Evolutionary conservation across 2,888 invertebrate species (phyloP), one percentile per base, ranked within the genome.

Genomic region (Pyralis farinalis): DNA sequence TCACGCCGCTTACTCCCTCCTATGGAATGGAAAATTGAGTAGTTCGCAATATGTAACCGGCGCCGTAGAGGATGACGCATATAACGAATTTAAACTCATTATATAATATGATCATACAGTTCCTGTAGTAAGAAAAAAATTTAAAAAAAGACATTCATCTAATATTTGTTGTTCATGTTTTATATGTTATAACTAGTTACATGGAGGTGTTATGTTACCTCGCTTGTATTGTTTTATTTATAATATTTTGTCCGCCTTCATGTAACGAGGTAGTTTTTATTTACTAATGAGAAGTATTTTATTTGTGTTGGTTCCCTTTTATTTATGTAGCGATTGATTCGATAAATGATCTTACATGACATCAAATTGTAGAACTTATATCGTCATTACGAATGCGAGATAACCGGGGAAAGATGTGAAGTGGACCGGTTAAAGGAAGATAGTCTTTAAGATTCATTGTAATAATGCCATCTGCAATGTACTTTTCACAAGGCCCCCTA

Each of bases 41-140:
- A 4, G n/a, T n/a, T 63, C 57, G 44, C 42, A 28, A 12, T n/a
- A 16, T 22, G 38, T 27, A 39, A 39, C 33, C 10, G 39, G 47
- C 43, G 45, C 32, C 51, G 55, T 45, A 46, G 50, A 43, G 40
- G 40, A 38, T 37, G 51, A 44, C 38, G 44, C 40, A 52, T 49
- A 48, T 54, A 63, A 70, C 76, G 75, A 79, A 76, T 79, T 79
- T 76, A 77, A 66, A 75, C 69, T 79, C 66, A 66, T 59, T 78
- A 63, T 54, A 53, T 65, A 76, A 69, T 61, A 63, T 47, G 61
- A 70, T 71, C 63, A 54, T 49, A 63, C 63, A 79, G 81, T 81
- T 81, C 81, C 81, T 81, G 81, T 16, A 16, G 16, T 16, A 60
- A 55, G 44, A 55, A 66, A 66, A 62, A 61, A 48, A 44, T 10